These are phyloP conservation scores for Gopherus evgoodei DNA, from an alignment of 2,113 vertebrate species.

Conservation along the genomic window DNA sequence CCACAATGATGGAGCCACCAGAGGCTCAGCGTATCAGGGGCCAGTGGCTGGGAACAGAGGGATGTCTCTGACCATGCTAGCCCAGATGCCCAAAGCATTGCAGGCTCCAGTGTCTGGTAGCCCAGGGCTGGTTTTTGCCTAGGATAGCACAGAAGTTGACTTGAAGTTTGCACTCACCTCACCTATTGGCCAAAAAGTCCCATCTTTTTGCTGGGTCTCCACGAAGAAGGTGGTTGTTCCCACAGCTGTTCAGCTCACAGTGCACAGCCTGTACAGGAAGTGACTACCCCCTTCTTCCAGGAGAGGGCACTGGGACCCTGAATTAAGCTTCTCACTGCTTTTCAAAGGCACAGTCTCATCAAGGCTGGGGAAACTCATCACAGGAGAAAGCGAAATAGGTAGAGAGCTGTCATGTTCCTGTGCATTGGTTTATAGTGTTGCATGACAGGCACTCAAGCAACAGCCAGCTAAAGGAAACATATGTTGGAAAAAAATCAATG, in stretches of 20 bases:
- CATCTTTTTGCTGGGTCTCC: neutral
- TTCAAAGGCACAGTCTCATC: neutral
- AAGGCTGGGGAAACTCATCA: neutral
- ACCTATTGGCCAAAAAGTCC: neutral
- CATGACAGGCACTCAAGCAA: fast-evolving
- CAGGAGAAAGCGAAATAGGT: fast-evolving
- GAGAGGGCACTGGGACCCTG: neutral
- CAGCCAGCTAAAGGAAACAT: neutral
- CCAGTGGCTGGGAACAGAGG: fast-evolving
- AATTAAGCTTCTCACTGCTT: neutral
- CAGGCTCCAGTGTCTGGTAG: fast-evolving
- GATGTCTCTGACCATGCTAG: neutral
- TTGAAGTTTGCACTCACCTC: neutral
- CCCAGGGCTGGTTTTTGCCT: neutral
- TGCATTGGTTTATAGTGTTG: neutral
- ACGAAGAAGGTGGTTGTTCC: fast-evolving
- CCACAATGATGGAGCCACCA: neutral
- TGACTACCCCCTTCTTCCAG: neutral
- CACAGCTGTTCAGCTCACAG: neutral
- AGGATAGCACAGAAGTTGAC: fast-evolving
- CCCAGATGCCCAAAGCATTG: neutral
- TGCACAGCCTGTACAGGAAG: neutral
- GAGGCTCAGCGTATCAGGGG: neutral
- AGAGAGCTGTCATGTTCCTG: neutral
- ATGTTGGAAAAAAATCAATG: fast-evolving